Evolutionary conservation across 2,797 vertebrate genomes (phyloP).

Genomic region (Typhlichthys eigenmanni): DNA sequence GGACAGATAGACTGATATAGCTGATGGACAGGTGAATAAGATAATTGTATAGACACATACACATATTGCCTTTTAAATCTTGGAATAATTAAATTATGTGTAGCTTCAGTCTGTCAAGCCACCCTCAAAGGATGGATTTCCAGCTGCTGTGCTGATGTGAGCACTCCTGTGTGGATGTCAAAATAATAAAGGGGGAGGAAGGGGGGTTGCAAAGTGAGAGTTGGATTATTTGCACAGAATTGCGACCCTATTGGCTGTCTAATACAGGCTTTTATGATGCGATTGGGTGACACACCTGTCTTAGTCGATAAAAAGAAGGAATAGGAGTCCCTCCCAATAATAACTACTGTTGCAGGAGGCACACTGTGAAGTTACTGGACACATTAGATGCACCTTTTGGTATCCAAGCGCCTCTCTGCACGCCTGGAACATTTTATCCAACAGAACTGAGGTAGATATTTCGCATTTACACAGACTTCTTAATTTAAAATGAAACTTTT

Average conservation of each 20-base stretch:
- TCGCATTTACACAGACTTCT: neutral
- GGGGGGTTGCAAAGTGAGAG: constrained; percentile 35
- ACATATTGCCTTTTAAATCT: too few relatives aligned
- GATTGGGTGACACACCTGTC: constrained; percentile 54
- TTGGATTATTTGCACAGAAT: constrained; percentile 49
- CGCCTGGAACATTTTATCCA: constrained; percentile 52
- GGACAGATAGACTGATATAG: too few relatives aligned
- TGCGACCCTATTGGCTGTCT: constrained; percentile 70
- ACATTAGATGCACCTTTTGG: neutral
- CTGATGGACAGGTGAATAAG: too few relatives aligned
- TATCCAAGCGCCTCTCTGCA: constrained; percentile 32
- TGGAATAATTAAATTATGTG: too few relatives aligned
- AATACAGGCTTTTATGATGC: constrained; percentile 53
- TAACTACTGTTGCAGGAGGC: constrained; percentile 32
- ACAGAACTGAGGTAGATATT: constrained; percentile 61
- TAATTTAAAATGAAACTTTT: neutral
- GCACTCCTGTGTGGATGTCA: constrained; percentile 58
- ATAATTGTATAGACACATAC: too few relatives aligned
- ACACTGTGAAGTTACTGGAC: constrained; percentile 1
- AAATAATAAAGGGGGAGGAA: constrained; percentile 25
- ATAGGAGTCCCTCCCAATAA: constrained; percentile 32
- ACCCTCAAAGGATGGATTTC: neutral
- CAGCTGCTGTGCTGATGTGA: constrained; percentile 26
- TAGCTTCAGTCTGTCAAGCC: neutral
- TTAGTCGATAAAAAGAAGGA: constrained; percentile 62